These are phyloP conservation scores for Folsomia manolachei DNA, from an alignment of 2,888 invertebrate species.

Conservation along the genomic window DNA sequence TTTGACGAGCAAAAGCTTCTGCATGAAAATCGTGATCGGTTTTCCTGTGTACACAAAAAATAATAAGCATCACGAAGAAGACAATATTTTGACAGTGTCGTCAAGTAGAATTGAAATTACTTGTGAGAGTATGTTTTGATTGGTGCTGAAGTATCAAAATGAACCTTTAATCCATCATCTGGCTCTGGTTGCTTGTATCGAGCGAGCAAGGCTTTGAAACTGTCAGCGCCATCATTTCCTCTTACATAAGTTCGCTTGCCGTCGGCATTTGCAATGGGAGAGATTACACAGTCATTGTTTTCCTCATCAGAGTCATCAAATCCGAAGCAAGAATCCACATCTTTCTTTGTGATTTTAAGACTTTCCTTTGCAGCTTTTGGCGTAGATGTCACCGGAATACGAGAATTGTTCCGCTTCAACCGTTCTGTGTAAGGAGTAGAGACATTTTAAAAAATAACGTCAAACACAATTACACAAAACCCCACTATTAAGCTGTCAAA, in stretches of 20 bases:
- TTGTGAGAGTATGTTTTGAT: slow-evolving; percentile 24
- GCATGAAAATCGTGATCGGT: background rate
- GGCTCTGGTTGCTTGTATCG: slow-evolving; percentile 29
- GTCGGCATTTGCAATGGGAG: slow-evolving; percentile 30
- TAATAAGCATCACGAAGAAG: background rate
- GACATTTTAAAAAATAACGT: background rate
- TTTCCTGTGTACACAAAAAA: background rate
- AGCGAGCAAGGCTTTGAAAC: slow-evolving; percentile 22
- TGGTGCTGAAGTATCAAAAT: slow-evolving; percentile 28
- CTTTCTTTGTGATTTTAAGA: slow-evolving; percentile 15
- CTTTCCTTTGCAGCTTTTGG: slow-evolving; percentile 27
- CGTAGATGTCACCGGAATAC: slow-evolving; percentile 42
- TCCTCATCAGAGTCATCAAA: slow-evolving; percentile 28
- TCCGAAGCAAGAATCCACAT: slow-evolving; percentile 38
- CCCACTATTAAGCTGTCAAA: background rate
- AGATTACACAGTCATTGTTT: slow-evolving; percentile 31
- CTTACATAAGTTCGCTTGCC: background rate
- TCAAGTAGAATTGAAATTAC: slow-evolving; percentile 14
- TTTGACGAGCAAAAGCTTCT: background rate
- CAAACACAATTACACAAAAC: background rate
- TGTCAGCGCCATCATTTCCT: background rate
- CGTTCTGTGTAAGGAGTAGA: slow-evolving; percentile 22
- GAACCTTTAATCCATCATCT: slow-evolving; percentile 23
- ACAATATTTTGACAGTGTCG: background rate
- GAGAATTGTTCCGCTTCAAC: slow-evolving; percentile 37